Conservation (phyloP, 2,113 vertebrate species). For the Propithecus coquereli region DNA sequence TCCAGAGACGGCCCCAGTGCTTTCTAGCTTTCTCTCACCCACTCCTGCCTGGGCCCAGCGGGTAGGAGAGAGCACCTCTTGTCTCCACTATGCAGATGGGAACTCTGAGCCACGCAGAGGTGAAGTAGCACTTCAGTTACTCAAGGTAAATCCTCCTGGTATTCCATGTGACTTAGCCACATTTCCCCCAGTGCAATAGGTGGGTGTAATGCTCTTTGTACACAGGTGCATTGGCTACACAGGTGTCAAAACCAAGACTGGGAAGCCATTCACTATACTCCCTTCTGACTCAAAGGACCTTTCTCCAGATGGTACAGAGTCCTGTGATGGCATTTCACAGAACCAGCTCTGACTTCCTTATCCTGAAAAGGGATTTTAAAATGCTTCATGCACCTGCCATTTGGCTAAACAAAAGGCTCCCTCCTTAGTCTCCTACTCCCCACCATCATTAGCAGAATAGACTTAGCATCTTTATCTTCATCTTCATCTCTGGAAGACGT, state of each 20-base stretch:
- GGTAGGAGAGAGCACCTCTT: constrained; percentile 26
- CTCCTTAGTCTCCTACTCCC: background rate
- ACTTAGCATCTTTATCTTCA: background rate
- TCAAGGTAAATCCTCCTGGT: background rate
- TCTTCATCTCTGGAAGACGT: background rate
- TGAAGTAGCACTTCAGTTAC: background rate
- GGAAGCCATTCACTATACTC: background rate
- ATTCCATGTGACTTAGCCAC: background rate
- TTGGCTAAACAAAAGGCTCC: background rate
- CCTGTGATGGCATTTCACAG: background rate
- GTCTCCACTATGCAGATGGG: constrained; percentile 59
- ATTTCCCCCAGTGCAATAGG: background rate
- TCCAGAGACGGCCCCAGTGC: constrained; percentile 18
- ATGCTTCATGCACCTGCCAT: background rate
- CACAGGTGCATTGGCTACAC: background rate
- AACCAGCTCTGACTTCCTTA: background rate
- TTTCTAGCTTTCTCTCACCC: background rate
- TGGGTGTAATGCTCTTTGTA: background rate
- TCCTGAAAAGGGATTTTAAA: background rate
- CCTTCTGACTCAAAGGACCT: background rate
- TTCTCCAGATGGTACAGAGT: background rate
- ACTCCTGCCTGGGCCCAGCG: background rate
- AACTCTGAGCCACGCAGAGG: constrained; percentile 20
- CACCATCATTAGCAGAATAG: background rate
- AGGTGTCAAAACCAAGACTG: background rate